Evolutionary conservation across 2,797 vertebrate species (phyloP), one percentile per base, ranked within the genome.

Genomic region (Aplochiton taeniatus): DNA sequence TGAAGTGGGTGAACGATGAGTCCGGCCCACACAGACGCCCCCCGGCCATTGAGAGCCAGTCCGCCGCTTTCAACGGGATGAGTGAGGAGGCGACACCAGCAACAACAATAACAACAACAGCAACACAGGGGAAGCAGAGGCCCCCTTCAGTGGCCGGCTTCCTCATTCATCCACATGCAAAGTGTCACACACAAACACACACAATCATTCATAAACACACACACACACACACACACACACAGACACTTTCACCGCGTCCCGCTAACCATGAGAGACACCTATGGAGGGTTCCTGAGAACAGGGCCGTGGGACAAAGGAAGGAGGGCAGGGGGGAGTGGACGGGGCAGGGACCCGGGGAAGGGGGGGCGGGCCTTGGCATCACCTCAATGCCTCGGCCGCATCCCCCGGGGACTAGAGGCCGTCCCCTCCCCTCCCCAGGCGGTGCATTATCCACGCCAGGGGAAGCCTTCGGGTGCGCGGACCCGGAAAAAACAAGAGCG

Each of bases 1-100:
- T 89, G 85, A 88, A 87, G 83, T 87, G 67, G 83, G 85, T 91
- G 88, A 90, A 90, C 89, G 87, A 88, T 88, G 85, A 86, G 88
- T 78, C 85, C 71, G 61, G 67, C 87, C 83, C 75, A 87, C 87
- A 89, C 76, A 87, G 84, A 87, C 83, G 70, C 83, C 84, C 87
- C 83, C 82, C 82, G 76, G 76, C 85, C 86, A 87, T 89, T 85
- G 83, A 90, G 85, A 67, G 79, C 67, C 48, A 4, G 1, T 74
- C 79, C 76, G 69, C 78, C 81, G 84, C 86, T 87, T 91, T 91
- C 88, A 89, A 42, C 44, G 82, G 83, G 85, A 91, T 89, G 88
- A 91, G 90, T 83, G 87, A 91, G 90, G 88, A 87, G 88, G 89
- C 69, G 47, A 88, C 87, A 87, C 83, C 84, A 87, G 31, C 58